These are phyloP conservation scores for Pogonomyrmex barbatus DNA, from an alignment of 1,140 invertebrate species.

Conservation along the genomic window DNA sequence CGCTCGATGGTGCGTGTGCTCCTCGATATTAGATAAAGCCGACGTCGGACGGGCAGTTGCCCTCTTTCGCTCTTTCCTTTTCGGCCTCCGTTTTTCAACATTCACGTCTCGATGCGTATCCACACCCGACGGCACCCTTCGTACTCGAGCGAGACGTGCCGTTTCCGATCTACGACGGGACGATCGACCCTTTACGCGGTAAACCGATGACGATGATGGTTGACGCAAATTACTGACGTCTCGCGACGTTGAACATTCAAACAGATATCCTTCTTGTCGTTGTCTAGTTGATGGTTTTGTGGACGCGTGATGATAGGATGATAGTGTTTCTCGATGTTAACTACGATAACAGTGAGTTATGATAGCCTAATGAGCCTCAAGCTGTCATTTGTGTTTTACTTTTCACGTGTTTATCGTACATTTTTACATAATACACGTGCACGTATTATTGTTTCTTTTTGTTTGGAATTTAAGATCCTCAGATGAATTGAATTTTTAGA, in stretches of 20 bases:
- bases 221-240: constrained; percentile 29
- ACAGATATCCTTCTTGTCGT: background rate
- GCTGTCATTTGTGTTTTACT: constrained; percentile 10
- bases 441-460: background rate
- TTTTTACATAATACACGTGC: background rate
- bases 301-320: background rate
- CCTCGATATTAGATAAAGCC: constrained; percentile 79
- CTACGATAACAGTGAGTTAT: constrained; percentile 31
- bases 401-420: background rate
- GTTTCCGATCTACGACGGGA: constrained; percentile 39
- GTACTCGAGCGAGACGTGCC: constrained; percentile 20
- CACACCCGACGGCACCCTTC: constrained; percentile 63
- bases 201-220: constrained; percentile 32
- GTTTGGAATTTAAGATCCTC: background rate
- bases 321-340: constrained; percentile 27
- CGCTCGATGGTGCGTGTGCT: constrained; percentile 53
- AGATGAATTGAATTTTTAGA: constrained; percentile 11
- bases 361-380: constrained; percentile 7
- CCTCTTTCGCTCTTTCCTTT: constrained; percentile 18
- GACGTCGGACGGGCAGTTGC: constrained; percentile 41
- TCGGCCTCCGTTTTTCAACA: constrained; percentile 12
- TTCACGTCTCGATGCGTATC: constrained; percentile 54
- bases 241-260: background rate
- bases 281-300: constrained; percentile 12
- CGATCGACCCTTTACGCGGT: constrained; percentile 37